These are phyloP conservation scores for Cistogaster globosa DNA, from an alignment of 2,888 invertebrate species.

Conservation along the genomic window DNA sequence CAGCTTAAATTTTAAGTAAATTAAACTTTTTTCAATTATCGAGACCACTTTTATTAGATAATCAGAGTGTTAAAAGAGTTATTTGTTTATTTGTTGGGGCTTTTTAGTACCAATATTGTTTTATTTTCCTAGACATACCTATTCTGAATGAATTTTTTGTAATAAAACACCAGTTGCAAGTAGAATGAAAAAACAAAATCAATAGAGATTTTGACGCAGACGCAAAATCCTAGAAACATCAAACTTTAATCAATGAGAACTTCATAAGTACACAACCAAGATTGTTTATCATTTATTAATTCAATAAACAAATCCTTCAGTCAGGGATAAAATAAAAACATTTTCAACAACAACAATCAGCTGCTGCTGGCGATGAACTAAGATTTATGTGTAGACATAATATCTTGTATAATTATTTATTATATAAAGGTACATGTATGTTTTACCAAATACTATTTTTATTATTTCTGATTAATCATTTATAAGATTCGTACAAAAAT, in stretches of 20 bases:
- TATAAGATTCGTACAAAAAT: background rate
- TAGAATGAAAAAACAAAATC: slow-evolving; percentile 50
- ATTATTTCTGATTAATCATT: too few species aligned
- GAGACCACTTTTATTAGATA: too few species aligned
- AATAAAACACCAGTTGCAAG: slow-evolving; percentile 66
- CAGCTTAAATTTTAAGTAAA: too few species aligned
- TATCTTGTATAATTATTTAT: background rate
- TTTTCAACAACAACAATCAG: background rate
- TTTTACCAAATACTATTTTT: too few species aligned
- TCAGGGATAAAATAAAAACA: too few species aligned
- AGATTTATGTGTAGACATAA: slow-evolving; percentile 16
- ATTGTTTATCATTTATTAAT: background rate
- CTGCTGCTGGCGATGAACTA: slow-evolving; percentile 14
- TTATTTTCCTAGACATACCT: background rate
- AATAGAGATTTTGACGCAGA: slow-evolving; percentile 58
- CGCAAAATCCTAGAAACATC: slow-evolving; percentile 9
- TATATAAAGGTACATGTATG: too few species aligned
- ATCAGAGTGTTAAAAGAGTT: too few species aligned
- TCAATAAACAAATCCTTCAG: background rate
- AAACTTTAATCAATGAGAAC: background rate
- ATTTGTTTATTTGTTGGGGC: background rate
- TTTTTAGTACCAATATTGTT: background rate
- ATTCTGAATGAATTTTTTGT: slow-evolving; percentile 48
- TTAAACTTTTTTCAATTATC: too few species aligned
- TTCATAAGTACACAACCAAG: background rate